Conservation (phyloP, 1,140 invertebrate species). For the Manduca sexta region DNA sequence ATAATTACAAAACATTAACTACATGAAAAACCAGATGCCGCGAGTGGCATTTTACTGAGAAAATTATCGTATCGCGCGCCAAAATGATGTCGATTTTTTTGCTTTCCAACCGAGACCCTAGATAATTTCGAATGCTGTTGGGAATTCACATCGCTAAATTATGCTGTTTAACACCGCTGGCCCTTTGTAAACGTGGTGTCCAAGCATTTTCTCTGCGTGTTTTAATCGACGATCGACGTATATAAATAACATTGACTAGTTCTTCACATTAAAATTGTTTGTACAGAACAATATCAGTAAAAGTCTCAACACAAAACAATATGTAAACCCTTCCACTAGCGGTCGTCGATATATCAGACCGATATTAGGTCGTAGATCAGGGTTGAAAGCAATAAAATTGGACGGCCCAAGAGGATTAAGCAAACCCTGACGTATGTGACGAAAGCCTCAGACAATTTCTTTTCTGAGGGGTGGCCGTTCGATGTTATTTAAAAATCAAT, state of each 20-base stretch:
- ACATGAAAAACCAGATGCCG: slow-evolving; percentile 29
- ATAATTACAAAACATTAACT: slow-evolving; percentile 41
- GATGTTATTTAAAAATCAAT: slow-evolving; percentile 58
- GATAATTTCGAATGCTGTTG: slow-evolving; percentile 33
- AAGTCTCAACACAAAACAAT: slow-evolving; percentile 19
- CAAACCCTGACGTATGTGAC: slow-evolving; percentile 68
- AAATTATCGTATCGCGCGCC: slow-evolving; percentile 41
- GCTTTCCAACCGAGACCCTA: slow-evolving; percentile 18
- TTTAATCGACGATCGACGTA: no score
- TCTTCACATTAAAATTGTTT: no score
- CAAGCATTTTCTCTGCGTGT: no score
- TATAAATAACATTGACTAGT: no score
- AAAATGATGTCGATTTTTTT: slow-evolving; percentile 38
- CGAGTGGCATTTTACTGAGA: slow-evolving; percentile 26
- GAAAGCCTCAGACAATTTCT: slow-evolving; percentile 53
- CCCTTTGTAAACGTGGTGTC: no score
- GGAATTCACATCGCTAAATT: slow-evolving; percentile 53
- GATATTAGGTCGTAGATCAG: slow-evolving; percentile 61
- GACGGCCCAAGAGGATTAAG: slow-evolving; percentile 59
- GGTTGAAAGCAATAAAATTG: slow-evolving; percentile 62
- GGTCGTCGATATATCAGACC: slow-evolving; percentile 46
- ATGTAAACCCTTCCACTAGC: slow-evolving; percentile 40
- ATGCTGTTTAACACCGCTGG: slow-evolving; percentile 17
- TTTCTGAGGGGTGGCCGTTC: slow-evolving; percentile 36
- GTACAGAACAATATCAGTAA: neutral